Conservation (phyloP, 2,888 invertebrate species). For the Leptura quadrifasciata region DNA sequence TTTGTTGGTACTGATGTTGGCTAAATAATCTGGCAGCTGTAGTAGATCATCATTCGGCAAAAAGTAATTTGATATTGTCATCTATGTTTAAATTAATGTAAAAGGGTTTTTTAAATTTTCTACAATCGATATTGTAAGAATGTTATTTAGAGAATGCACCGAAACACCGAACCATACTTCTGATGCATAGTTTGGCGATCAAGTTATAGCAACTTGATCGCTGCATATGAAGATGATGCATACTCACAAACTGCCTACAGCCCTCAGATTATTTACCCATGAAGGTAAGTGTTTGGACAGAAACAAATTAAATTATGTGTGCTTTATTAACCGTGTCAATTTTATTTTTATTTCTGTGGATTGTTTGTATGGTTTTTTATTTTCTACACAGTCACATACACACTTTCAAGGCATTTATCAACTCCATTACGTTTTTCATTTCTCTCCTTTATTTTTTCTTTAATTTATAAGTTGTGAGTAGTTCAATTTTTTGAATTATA, state of each 20-base stretch:
- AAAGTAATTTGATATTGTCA: no score
- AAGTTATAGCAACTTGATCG: no score
- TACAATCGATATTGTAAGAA: no score
- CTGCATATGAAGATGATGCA: no score
- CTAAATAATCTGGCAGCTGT: not conserved
- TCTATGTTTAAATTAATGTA: no score
- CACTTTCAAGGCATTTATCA: conserved; percentile 66
- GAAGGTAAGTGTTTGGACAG: conserved; percentile 17
- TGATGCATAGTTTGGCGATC: no score
- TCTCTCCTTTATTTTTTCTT: conserved; percentile 14
- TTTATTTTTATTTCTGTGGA: conserved; percentile 14
- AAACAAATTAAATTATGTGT: conserved; percentile 6
- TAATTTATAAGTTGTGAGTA: conserved; percentile 3
- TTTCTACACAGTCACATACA: conserved; percentile 30
- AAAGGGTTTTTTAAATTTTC: no score
- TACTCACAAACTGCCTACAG: not conserved
- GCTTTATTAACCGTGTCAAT: conserved; percentile 17
- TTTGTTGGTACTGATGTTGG: conserved; percentile 8
- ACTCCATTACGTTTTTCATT: conserved; percentile 64
- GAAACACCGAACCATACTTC: no score
- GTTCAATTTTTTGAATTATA: not conserved
- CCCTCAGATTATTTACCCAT: conserved; percentile 5
- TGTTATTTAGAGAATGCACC: no score
- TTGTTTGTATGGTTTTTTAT: conserved; percentile 19
- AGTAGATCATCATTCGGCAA: no score